Base-by-base conservation (phyloP, 2,888 invertebrate genomes). In the Catocala nupta region DNA sequence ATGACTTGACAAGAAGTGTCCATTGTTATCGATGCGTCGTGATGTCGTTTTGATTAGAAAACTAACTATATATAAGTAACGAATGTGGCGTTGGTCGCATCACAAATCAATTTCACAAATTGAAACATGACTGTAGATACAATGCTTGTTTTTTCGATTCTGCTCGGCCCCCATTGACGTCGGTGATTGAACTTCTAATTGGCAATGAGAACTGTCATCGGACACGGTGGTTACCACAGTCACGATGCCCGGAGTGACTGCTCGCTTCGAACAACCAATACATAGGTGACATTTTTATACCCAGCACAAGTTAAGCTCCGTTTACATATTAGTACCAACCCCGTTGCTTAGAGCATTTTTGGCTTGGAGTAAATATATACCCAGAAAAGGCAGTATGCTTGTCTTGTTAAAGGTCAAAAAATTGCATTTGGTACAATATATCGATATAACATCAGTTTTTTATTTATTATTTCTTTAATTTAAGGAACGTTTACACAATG, bases 161-260 rank as follows among this genome's bases (percentile, higher is more conserved):
- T 74, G 71, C 69, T 68, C 74, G 78, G 81, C 78, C 80, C 75
- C 81, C 80, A 77, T 79, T 84, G 81, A 75, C 76, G 82, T 73
- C 83, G 90, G 90, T 90, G 89, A 92, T 82, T 91, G 92, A 92
- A 90, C 92, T 88, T 87, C 81, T 90, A 92, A 92, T 91, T 91
- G 90, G 82, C 85, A 82, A 73, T 78, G 81, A 86, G 83, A 81
- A 78, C 81, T 85, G 85, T 81, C 88, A 81, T 86, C 85, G 80
- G 84, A 80, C 81, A 84, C 85, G 87, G 77, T 78, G 65, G 59
- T 75, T 71, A 77, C 74, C 63, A 63, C 73, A 76, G 85, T 86
- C 87, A 87, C 86, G 87, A 82, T 75, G 59, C 68, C 67, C 51
- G 52, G 63, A 65, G 34, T 42, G 62, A 63, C 48, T 54, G 47